Evolutionary conservation across 2,113 vertebrate genomes (phyloP).

Genomic region (Chascanopsetta lugubris): DNA sequence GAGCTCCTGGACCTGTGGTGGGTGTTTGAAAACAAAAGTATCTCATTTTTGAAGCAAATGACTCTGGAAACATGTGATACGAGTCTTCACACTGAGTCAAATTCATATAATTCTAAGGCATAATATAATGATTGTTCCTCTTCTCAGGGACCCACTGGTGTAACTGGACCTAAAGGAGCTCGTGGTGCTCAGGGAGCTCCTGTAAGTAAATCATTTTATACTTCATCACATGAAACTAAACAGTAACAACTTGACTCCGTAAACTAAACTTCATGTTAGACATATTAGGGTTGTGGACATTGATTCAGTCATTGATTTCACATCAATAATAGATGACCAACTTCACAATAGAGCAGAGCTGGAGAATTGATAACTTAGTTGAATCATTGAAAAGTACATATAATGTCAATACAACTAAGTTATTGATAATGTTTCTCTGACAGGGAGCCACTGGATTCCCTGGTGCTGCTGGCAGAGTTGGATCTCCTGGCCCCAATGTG

Average conservation of each 20-base stretch:
- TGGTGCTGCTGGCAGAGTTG: slow-evolving; percentile 95
- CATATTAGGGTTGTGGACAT: background rate
- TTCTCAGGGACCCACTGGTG: slow-evolving; percentile 91
- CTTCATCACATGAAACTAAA: background rate
- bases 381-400: too few species aligned
- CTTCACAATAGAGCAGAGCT: too few species aligned
- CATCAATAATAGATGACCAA: too few species aligned
- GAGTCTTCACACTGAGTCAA: background rate
- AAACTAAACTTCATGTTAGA: background rate
- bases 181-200: slow-evolving; percentile 93
- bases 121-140: slow-evolving; percentile 6
- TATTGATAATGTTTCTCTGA: slow-evolving; percentile 6
- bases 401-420: background rate
- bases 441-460: slow-evolving; percentile 97
- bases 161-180: slow-evolving; percentile 92
- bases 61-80: background rate
- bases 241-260: too few species aligned
- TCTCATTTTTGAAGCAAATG: background rate
- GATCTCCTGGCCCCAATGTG: slow-evolving; percentile 92
- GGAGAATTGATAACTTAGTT: too few species aligned
- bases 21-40: slow-evolving; percentile 31
- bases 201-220: slow-evolving; percentile 79
- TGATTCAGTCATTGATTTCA: background rate
- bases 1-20: slow-evolving; percentile 96
- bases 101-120: background rate